These are phyloP conservation scores for Dasysyrphus tricinctus DNA, from an alignment of 2,888 invertebrate genomes.

Conservation along the genomic window DNA sequence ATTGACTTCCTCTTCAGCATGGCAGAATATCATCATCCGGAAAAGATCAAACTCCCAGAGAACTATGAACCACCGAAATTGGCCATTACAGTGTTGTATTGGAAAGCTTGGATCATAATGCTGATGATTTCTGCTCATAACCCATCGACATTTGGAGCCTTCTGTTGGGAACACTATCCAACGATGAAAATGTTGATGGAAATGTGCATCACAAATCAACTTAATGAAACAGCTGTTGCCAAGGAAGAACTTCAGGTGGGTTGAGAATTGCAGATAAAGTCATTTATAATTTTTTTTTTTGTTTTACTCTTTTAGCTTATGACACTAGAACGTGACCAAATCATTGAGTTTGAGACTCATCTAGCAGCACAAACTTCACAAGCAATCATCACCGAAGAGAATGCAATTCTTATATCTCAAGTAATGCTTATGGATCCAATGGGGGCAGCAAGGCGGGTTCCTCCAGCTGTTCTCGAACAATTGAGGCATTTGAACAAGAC, in stretches of 20 bases:
- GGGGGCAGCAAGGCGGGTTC: constrained; percentile 92
- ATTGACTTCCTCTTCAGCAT: constrained; percentile 95
- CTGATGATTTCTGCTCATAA: constrained; percentile 96
- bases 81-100: constrained; percentile 95
- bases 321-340: constrained; percentile 89
- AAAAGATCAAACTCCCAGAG: constrained; percentile 93
- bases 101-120: constrained; percentile 96
- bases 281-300: neutral
- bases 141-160: constrained; percentile 92
- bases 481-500: constrained; percentile 90
- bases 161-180: constrained; percentile 95
- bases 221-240: constrained; percentile 85
- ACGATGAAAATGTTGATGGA: constrained; percentile 96
- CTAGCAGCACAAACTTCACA: constrained; percentile 95
- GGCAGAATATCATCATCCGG: constrained; percentile 95
- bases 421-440: constrained; percentile 93
- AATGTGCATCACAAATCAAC: constrained; percentile 96
- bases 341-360: constrained; percentile 95
- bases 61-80: constrained; percentile 93
- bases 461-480: constrained; percentile 90
- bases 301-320: constrained; percentile 83
- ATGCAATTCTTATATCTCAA: constrained; percentile 92
- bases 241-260: constrained; percentile 87
- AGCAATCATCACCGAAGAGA: constrained; percentile 94
- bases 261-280: neutral